Conservation (phyloP, 2,888 invertebrate species). For the Leptopterna dolabrata region DNA sequence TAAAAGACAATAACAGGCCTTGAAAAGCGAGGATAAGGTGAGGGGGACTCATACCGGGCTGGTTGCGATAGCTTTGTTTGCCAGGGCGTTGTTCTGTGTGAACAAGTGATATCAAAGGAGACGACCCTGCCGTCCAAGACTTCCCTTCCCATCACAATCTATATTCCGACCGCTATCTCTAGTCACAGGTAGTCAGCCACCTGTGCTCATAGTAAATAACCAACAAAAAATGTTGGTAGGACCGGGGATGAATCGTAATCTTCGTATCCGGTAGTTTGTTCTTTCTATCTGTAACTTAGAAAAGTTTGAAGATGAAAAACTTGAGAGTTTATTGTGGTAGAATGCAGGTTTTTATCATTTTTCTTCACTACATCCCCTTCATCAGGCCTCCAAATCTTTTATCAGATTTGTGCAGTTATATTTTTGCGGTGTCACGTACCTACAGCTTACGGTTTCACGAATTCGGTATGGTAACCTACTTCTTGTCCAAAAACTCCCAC, state of each 20-base stretch:
- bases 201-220: neutral
- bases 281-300: no score
- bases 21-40: neutral
- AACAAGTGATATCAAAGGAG: slow-evolving; percentile 28
- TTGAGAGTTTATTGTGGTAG: no score
- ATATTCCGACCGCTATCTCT: neutral
- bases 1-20: neutral
- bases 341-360: no score
- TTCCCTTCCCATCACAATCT: neutral
- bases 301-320: no score
- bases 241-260: neutral
- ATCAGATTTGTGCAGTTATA: no score
- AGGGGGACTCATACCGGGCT: neutral
- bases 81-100: neutral
- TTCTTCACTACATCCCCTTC: no score
- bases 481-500: no score
- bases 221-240: neutral
- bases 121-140: neutral
- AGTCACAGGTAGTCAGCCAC: neutral
- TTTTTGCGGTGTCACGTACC: no score
- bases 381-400: no score
- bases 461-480: no score
- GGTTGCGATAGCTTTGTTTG: slow-evolving; percentile 14
- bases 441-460: no score
- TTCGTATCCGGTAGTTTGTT: neutral